Evolutionary conservation across 2,113 vertebrate species (phyloP).

Genomic region (Passer montanus): DNA sequence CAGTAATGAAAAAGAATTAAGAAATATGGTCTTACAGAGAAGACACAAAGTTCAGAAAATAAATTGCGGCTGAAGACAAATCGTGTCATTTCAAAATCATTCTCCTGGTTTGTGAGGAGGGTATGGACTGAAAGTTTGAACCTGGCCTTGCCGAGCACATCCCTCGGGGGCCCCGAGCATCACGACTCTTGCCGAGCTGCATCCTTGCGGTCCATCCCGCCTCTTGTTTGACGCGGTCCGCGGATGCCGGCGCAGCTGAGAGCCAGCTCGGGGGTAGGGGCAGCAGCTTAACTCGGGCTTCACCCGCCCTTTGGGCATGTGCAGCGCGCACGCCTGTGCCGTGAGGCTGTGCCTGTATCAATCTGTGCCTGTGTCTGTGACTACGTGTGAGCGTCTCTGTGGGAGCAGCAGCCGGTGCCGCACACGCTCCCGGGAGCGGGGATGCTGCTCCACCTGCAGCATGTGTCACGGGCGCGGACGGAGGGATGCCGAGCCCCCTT

Average conservation of each 20-base stretch:
- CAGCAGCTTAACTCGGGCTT: background rate
- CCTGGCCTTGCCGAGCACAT: fast-evolving
- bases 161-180: background rate
- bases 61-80: background rate
- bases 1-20: background rate
- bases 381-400: fast-evolving
- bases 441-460: background rate
- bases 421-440: background rate
- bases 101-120: background rate
- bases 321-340: background rate
- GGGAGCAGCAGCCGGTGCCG: background rate
- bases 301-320: background rate
- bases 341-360: background rate
- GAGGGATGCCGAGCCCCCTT: background rate
- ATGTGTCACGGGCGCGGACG: background rate
- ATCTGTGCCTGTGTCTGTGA: background rate
- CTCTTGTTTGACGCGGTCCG: background rate
- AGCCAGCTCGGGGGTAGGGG: background rate
- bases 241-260: background rate
- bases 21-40: background rate
- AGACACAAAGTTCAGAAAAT: background rate
- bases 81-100: background rate
- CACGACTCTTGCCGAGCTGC: background rate
- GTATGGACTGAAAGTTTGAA: background rate
- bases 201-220: background rate